A percentile compares a stretch with the other conserved stretches of the same genome.
These are phyloP conservation scores for Aphelinus certus DNA, from an alignment of 1,140 invertebrate genomes.

Conservation along the genomic window DNA sequence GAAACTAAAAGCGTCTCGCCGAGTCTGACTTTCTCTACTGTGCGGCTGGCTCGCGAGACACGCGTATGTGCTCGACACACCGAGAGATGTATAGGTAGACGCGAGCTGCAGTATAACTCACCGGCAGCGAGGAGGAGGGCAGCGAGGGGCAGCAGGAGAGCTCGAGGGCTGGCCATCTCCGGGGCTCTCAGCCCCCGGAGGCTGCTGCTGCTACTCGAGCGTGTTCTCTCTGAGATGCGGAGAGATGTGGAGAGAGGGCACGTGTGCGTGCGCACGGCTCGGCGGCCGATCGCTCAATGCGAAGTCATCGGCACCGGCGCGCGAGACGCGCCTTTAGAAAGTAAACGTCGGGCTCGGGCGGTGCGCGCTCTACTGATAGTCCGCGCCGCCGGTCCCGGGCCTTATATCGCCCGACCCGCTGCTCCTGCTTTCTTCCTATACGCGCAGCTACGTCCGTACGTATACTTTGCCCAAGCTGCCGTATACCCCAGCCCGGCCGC, in stretches of 20 bases:
- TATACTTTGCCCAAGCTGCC: too few species aligned
- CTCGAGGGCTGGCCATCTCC: slow-evolving; percentile 61
- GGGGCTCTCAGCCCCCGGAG: slow-evolving; percentile 10
- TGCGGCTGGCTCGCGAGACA: too few species aligned
- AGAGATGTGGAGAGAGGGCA: slow-evolving; percentile 20
- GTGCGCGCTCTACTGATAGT: slow-evolving; percentile 18
- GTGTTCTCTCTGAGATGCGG: too few species aligned
- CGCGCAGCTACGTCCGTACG: too few species aligned
- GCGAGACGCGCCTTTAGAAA: slow-evolving; percentile 34
- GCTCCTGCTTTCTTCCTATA: neutral
- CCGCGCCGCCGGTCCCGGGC: neutral
- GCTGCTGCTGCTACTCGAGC: neutral
- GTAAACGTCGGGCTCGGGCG: slow-evolving; percentile 18
- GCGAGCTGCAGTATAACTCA: neutral
- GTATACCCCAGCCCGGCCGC: too few species aligned
- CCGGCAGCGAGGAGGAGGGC: slow-evolving; percentile 20
- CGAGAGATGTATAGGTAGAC: too few species aligned
- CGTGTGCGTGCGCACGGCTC: slow-evolving; percentile 26
- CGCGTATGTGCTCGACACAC: too few species aligned
- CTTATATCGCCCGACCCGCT: neutral
- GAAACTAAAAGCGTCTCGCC: neutral
- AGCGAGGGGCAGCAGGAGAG: slow-evolving; percentile 50
- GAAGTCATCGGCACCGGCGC: slow-evolving; percentile 50
- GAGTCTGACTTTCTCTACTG: slow-evolving; percentile 26
- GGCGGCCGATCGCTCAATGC: slow-evolving; percentile 52